Conservation (phyloP, 2,797 vertebrate genomes). For the Catamblyrhynchus diadema region DNA sequence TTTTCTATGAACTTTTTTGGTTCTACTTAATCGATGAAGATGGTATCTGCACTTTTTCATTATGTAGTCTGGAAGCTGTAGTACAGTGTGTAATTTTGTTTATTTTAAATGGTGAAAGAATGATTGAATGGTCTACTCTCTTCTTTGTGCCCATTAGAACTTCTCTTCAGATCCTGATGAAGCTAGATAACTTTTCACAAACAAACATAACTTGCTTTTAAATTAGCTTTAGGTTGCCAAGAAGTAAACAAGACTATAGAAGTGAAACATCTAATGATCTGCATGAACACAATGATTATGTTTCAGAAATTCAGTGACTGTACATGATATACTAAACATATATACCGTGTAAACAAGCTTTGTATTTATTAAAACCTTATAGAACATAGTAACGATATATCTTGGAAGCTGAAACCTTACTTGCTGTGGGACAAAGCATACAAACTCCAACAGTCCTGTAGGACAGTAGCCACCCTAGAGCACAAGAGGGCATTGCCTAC, state of each 20-base stretch:
- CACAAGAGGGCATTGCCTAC: slow-evolving; percentile 68
- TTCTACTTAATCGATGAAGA: slow-evolving; percentile 75
- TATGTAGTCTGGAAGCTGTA: slow-evolving; percentile 70
- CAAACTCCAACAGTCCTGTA: slow-evolving; percentile 48
- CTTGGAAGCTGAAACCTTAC: slow-evolving; percentile 53
- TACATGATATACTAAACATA: slow-evolving; percentile 73
- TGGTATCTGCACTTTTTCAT: slow-evolving; percentile 77
- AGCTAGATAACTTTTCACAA: slow-evolving; percentile 56
- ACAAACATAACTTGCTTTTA: slow-evolving; percentile 67
- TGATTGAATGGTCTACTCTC: slow-evolving; percentile 71
- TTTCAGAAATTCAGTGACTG: slow-evolving; percentile 71
- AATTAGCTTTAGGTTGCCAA: slow-evolving; percentile 73
- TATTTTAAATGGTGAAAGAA: slow-evolving; percentile 72
- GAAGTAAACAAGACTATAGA: slow-evolving; percentile 64
- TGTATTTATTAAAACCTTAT: slow-evolving; percentile 73
- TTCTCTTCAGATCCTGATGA: slow-evolving; percentile 65
- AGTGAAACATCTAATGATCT: slow-evolving; percentile 69
- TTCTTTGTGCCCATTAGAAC: slow-evolving; percentile 73
- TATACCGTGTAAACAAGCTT: slow-evolving; percentile 70
- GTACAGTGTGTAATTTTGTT: slow-evolving; percentile 71
- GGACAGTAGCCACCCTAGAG: slow-evolving; percentile 65
- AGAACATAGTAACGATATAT: slow-evolving; percentile 67
- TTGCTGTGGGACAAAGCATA: slow-evolving; percentile 61
- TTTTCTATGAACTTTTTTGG: slow-evolving; percentile 82
- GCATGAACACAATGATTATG: slow-evolving; percentile 73